Evolutionary conservation across 1,140 invertebrate species (phyloP), one percentile per base, ranked within the genome.

Genomic region (Gryon sp.): DNA sequence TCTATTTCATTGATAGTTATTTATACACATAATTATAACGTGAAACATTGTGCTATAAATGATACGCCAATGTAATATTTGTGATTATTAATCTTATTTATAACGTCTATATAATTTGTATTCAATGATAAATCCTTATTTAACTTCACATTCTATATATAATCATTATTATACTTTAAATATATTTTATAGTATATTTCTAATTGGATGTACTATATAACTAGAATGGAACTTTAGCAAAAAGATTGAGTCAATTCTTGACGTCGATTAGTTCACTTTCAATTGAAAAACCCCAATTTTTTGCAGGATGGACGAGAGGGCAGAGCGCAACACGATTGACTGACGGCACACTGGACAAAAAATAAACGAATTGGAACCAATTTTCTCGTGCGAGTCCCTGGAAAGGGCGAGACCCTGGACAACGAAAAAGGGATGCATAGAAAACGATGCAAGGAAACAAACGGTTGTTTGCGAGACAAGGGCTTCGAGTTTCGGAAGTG

Each of bases 271-370:
- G 60, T 65, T 62, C 1, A 43, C 48, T 50, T 69, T 59, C 6
- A 14, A 69, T 69, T 69, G 15, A 69, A 38, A 52, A 59, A 70
- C 7, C 24, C 36, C 1, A 80, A 76, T 66, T 77, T 82, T 78
- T 83, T 63, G 4, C 53, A 89, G 87, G 82, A 87, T 87, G 87
- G 85, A 88, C 86, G 87, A 88, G 85, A 85, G 83, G 87, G 87
- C 84, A 86, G 81, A 85, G 81, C 80, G 83, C 82, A 83, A 80
- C 84, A 85, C 79, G 83, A 84, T 87, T 79, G 84, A 88, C 82
- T 88, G 81, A 87, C 82, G 84, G 82, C 80, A 84, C 69, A 76
- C 82, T 75, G 75, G 81, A 68, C 53, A 55, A 20, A 41, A 19
- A 60, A 46, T 22, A 65, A 66, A 53, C 59, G 38, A 45, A 45